Evolutionary conservation across 1,140 invertebrate genomes (phyloP).

Genomic region (Copidosoma floridanum): DNA sequence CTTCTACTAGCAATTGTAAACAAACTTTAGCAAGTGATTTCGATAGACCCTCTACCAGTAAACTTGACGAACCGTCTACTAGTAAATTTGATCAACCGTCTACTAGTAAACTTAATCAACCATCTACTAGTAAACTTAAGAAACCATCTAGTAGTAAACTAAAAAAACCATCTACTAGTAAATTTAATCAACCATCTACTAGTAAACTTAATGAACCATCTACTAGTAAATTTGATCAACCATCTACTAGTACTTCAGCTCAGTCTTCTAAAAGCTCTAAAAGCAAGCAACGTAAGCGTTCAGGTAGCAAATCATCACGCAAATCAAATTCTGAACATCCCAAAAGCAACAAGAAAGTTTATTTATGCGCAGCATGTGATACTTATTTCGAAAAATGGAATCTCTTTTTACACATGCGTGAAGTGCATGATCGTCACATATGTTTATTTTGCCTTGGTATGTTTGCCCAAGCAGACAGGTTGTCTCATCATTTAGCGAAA

Average conservation of each 20-base stretch:
- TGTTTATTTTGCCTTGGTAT: slow-evolving; percentile 77
- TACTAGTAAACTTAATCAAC: too few species aligned
- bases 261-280: not conserved
- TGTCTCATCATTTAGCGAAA: slow-evolving; percentile 70
- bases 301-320: too few species aligned
- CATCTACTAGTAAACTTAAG: too few species aligned
- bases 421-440: slow-evolving; percentile 73
- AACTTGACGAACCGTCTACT: too few species aligned
- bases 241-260: not conserved
- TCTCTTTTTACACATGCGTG: slow-evolving; percentile 76
- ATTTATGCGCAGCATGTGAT: slow-evolving; percentile 73
- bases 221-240: not conserved
- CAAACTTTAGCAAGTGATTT: too few species aligned
- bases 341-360: slow-evolving; percentile 56
- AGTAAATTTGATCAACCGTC: too few species aligned
- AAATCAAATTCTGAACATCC: too few species aligned
- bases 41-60: too few species aligned
- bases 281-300: too few species aligned
- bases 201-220: not conserved
- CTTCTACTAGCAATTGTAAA: too few species aligned
- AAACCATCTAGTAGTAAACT: too few species aligned
- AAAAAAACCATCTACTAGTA: too few species aligned
- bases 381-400: slow-evolving; percentile 83
- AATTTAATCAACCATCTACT: not conserved
- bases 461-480: slow-evolving; percentile 73